Evolutionary conservation across 2,888 invertebrate genomes (phyloP), one percentile per base, ranked within the genome.

Genomic region (Andricus quercusramuli): DNA sequence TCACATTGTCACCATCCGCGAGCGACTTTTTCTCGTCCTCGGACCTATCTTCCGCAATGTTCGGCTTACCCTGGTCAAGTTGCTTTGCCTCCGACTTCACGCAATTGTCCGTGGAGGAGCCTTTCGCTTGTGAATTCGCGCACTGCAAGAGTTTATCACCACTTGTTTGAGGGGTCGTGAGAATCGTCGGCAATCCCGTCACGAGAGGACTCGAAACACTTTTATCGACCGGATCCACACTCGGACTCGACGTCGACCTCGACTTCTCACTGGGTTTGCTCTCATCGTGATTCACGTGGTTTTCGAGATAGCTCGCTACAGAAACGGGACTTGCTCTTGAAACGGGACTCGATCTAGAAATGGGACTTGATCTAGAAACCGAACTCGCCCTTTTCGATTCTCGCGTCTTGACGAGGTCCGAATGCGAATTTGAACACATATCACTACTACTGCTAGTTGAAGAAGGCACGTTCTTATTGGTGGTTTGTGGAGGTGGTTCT

Each of bases 391-490:
- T 90, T 85, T 89, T 88, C 68, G 87, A 84, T 82, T 88, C 89
- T 86, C 88, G 86, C 85, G 90, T 89, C 87, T 91, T 90, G 80
- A 90, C 85, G 87, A 90, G 88, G 89, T 92, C 91, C 86, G 90
- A 86, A 85, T 87, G 90, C 85, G 90, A 89, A 88, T 89, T 91
- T 92, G 92, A 92, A 92, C 92, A 92, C 92, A 92, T 92, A 89
- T 92, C 91, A 90, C 90, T 91, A 89, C 81, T 86, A 89, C 81
- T 86, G 85, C 85, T 86, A 91, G 90, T 90, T 88, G 92, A 90
- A 90, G 92, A 93, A 93, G 92, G 92, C 92, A 93, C 92, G 91
- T 92, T 91, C 91, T 86, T 87, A 88, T 90, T 90, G 87, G 94
- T 94, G 90, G 94, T 92, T 91, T 94, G 93, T 85, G 94, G 86